Evolutionary conservation across 2,888 invertebrate genomes (phyloP).

Genomic region (Ophion ellenae): DNA sequence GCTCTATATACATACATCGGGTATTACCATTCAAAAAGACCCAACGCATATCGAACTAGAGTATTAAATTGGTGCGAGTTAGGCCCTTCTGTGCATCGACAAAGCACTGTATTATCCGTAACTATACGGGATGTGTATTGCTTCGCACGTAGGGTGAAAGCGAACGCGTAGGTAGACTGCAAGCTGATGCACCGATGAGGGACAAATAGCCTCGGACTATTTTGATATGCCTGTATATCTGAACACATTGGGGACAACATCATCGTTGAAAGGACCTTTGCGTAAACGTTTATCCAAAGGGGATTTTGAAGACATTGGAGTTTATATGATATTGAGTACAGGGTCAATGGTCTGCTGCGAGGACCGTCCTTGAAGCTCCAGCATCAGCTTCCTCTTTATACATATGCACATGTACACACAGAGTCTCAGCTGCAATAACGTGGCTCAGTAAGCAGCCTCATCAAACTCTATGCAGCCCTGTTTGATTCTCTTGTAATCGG

Average conservation of each 20-base stretch:
- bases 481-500: slow-evolving; percentile 64
- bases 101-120: not conserved
- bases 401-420: not conserved
- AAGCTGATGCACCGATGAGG: slow-evolving; percentile 27
- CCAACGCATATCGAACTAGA: not conserved
- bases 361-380: not conserved
- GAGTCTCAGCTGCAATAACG: not conserved
- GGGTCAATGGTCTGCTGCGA: not conserved
- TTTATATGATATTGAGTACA: not conserved
- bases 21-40: slow-evolving; percentile 9
- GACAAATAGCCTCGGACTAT: slow-evolving; percentile 16
- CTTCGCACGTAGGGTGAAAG: slow-evolving; percentile 35
- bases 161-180: slow-evolving; percentile 30
- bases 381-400: too few relatives aligned
- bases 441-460: slow-evolving; percentile 27
- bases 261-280: not conserved
- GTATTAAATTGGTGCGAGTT: not conserved
- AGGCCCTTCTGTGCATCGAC: slow-evolving; percentile 6
- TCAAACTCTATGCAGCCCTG: slow-evolving; percentile 25
- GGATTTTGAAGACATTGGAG: not conserved
- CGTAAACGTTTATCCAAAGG: not conserved
- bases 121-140: slow-evolving; percentile 18
- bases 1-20: not conserved
- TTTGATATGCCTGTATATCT: slow-evolving; percentile 1
- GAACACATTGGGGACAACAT: not conserved